Evolutionary conservation across 2,797 vertebrate species (phyloP), one percentile per base, ranked within the genome.

Genomic region (Hippopotamyrus pictus): DNA sequence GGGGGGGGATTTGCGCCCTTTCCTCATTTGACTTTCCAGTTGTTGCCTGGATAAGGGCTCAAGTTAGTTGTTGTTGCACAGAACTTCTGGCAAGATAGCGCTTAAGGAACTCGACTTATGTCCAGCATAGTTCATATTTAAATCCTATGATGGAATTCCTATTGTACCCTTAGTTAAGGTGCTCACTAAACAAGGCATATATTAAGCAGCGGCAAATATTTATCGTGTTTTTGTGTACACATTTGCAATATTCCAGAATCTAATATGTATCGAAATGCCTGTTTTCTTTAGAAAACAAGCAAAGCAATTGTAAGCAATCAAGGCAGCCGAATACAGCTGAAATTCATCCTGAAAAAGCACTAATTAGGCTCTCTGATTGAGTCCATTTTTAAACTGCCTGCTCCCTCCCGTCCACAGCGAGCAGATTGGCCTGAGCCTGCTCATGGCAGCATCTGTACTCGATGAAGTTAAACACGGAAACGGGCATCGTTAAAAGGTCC

Each of bases 361-460:
- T 79, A 79, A 79, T 41, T 88, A 88, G 41, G 86, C 57, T 8
- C 57, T 65, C 44, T 22, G 37, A 88, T 46, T 88, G 62, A 73
- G 46, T 50, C 44, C 41, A 48, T 88, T 88, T 73, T 83, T 83
- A 82, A 82, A 82, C 62, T 5, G 62, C 9, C 62, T 33, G 62
- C 62, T 5, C 62, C 6, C 57, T 9, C 57, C 22, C 62, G 11
- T 29, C 62, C 62, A 5, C 62, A 69, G 62, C 62, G 62, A 41
- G 76, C 76, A 82, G 76, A 82, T 44, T 41, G 44, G 19, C n/a
- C 14, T 84, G 41, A 84, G 7, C 79, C 44, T 25, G 79, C 79
- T 46, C n/a, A 84, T 50, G 46, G 41, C 3, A 84, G 22, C 79
- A 50, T 50, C 46, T 25, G 46, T 22, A 50, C 44, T 50, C 22